Percentiles rank a stretch among this genome's conserved stretches.
phyloP scores from a whole-genome alignment of 2,797 vertebrate genomes.

The Urophycis tenuis region DNA sequence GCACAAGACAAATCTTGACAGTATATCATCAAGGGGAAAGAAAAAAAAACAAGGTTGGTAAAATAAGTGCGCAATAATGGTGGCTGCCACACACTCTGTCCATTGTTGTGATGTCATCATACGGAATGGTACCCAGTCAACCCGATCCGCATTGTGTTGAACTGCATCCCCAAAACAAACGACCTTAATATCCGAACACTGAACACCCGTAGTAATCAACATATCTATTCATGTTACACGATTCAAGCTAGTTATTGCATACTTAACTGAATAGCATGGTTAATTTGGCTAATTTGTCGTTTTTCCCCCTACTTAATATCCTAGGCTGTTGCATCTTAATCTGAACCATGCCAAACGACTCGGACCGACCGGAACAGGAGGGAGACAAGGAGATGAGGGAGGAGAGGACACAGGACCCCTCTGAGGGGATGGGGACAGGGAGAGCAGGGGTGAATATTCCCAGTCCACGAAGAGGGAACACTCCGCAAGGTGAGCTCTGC shows the following conservation, averaged over 20 bases:
- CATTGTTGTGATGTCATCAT: neutral
- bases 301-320: neutral
- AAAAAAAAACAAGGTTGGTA: neutral
- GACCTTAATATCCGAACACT: neutral
- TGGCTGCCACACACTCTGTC: neutral
- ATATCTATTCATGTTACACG: neutral
- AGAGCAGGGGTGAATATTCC: constrained; percentile 62
- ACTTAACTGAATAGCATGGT: neutral
- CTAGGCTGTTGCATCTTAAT: constrained; percentile 12
- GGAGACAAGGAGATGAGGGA: constrained; percentile 60
- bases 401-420: constrained; percentile 53
- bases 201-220: neutral
- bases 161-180: neutral
- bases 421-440: constrained; percentile 67
- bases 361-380: constrained; percentile 59
- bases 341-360: constrained; percentile 80
- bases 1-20: neutral
- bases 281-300: neutral
- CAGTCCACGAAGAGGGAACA: constrained; percentile 62
- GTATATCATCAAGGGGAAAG: neutral
- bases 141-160: neutral
- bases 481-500: constrained; percentile 75
- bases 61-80: neutral
- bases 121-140: neutral
- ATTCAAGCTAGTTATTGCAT: neutral